Evolutionary conservation across 2,888 invertebrate genomes (phyloP).

Genomic region (Caenorhabditis auriculariae): DNA sequence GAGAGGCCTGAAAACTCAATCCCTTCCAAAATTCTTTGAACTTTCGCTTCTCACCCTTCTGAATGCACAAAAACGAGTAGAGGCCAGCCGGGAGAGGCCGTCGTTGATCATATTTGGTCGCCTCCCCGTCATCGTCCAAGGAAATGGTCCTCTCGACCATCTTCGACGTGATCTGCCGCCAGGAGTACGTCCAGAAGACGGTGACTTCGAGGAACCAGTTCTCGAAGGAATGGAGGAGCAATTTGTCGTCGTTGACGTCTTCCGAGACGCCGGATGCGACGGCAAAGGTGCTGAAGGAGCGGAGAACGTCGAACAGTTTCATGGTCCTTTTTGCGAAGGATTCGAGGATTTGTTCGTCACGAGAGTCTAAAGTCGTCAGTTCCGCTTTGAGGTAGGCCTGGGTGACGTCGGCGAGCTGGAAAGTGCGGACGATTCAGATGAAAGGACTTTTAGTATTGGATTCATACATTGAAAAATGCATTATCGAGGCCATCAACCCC

Average conservation of each 20-base stretch:
- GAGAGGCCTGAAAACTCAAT: constrained; percentile 9
- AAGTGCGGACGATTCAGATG: constrained; percentile 3
- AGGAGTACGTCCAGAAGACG: constrained; percentile 40
- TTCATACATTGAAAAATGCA: too few relatives aligned
- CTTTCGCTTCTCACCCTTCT: constrained; percentile 19
- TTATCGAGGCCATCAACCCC: too few relatives aligned
- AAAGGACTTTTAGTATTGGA: too few relatives aligned
- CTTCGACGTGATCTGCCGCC: constrained; percentile 27
- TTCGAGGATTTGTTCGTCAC: constrained; percentile 18
- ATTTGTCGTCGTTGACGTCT: neutral
- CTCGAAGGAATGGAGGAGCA: constrained; percentile 24
- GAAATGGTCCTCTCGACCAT: constrained; percentile 36
- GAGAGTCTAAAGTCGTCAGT: constrained; percentile 9
- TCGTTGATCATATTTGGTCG: constrained; percentile 21
- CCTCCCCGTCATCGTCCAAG: constrained; percentile 30
- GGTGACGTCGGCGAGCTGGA: constrained; percentile 9
- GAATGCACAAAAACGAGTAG: constrained; percentile 41
- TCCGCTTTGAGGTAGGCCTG: constrained; percentile 8
- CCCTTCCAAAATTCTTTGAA: constrained; percentile 14
- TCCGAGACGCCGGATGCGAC: constrained; percentile 6
- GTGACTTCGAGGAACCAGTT: constrained; percentile 28
- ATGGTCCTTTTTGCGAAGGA: constrained; percentile 31
- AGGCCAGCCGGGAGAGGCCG: constrained; percentile 34
- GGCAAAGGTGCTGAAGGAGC: constrained; percentile 1
- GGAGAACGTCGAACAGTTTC: constrained; percentile 22